These are phyloP conservation scores for Cynaeus angustus DNA, from an alignment of 2,888 invertebrate species.

Conservation along the genomic window DNA sequence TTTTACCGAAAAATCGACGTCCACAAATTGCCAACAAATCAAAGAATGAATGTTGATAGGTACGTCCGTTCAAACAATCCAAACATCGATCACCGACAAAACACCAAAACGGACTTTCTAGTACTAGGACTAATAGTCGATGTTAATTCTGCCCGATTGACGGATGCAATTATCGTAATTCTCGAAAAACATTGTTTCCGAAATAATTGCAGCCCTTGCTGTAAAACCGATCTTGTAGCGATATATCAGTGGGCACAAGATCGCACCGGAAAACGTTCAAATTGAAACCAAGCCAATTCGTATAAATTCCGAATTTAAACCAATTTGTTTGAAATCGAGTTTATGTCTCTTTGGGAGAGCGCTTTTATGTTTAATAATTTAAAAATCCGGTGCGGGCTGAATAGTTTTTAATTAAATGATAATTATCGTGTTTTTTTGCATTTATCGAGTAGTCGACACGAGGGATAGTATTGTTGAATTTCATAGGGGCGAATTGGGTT, in stretches of 20 bases:
- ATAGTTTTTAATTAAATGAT: conserved; percentile 41
- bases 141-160: conserved; percentile 1
- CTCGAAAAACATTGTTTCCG: conserved; percentile 2
- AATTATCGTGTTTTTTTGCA: conserved; percentile 33
- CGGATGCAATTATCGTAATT: conserved; percentile 4
- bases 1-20: neutral
- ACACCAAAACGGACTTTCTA: neutral
- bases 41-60: too few species aligned
- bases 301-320: conserved; percentile 41
- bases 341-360: conserved; percentile 35
- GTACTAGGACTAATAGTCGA: neutral
- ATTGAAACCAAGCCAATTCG: conserved; percentile 30
- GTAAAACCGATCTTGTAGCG: conserved; percentile 37
- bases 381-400: conserved; percentile 25
- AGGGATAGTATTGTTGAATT: conserved; percentile 17
- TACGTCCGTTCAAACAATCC: neutral
- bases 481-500: conserved; percentile 13
- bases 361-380: conserved; percentile 42
- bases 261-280: conserved; percentile 29
- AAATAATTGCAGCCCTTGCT: conserved; percentile 21
- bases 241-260: conserved; percentile 40
- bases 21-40: neutral
- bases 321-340: conserved; percentile 43
- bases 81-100: neutral
- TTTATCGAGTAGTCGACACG: conserved; percentile 25